Base-by-base conservation (phyloP, 2,888 invertebrate species). In the Apotomis turbidana region DNA sequence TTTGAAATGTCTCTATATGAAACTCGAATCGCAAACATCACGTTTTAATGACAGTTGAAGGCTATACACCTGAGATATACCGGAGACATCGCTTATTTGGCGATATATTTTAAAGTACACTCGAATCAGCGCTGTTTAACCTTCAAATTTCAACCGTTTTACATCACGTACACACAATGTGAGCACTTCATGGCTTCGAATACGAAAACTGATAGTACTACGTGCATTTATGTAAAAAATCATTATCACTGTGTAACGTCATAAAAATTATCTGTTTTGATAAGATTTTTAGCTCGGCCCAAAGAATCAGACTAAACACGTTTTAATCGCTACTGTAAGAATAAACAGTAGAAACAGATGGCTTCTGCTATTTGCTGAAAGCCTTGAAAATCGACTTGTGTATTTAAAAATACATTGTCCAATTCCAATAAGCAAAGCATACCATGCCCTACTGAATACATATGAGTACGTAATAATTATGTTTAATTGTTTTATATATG, bases 261-360 rank as follows among this genome's bases (percentile, higher is more conserved):
- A 89, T 78, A 77, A 76, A 77, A 74, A 79, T 84, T 89, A 89
- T 90, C 88, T 87, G 75, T 77, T 79, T 66, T 81, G 91, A 91
- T 91, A 90, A 90, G 83, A 83, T 85, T 89, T 85, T 82, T 79
- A 81, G 80, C 79, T 79, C 76, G 80, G 76, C 79, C 78, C 80
- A 79, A 83, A 80, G 82, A 83, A 76, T 78, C 77, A 76, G 78
- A 82, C 84, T 82, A 77, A 83, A 87, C 88, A 87, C 86, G 87
- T 87, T 81, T 83, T 85, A 83, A 86, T 84, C 81, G 78, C 77
- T 75, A 74, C 69, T 72, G 75, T 76, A 74, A 63, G 74, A 78
- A 77, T 78, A 78, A 77, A 78, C 76, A 77, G 71, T 75, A 68
- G 71, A 74, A 76, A 71, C 77, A 74, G 71, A 76, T 76, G 76